Percentiles rank a stretch among this genome's conserved stretches.
Evolutionary conservation across 2,113 vertebrate genomes (phyloP).

Genomic region (Crotalus horridus): DNA sequence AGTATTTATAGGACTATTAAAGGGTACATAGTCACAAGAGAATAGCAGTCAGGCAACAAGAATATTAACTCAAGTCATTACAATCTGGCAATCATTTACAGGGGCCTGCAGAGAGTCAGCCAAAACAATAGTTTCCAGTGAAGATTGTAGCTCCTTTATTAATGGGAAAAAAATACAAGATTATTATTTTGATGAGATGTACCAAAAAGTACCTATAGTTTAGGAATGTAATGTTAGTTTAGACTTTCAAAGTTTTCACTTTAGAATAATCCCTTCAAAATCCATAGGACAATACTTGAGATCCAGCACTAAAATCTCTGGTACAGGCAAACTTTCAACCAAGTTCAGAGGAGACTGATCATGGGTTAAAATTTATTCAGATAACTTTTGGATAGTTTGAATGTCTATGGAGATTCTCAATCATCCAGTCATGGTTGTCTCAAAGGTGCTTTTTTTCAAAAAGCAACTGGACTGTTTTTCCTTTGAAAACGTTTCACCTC

Average conservation of each 20-base stretch:
- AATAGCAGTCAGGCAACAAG: constrained; percentile 23
- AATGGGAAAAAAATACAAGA: background rate
- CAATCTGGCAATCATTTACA: background rate
- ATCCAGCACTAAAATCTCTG: background rate
- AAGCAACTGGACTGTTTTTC: background rate
- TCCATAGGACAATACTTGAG: background rate
- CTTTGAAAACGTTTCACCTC: background rate
- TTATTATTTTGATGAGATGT: background rate
- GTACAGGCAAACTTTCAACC: background rate
- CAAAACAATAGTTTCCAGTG: background rate
- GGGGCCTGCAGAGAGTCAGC: constrained; percentile 24
- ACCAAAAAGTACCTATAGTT: background rate
- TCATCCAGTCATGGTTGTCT: background rate
- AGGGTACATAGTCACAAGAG: background rate
- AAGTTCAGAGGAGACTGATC: background rate
- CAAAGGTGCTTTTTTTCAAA: background rate
- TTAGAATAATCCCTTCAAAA: background rate
- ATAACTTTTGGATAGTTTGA: background rate
- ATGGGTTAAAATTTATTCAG: background rate
- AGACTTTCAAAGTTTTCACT: background rate
- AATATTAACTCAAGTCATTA: background rate
- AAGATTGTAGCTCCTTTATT: constrained; percentile 12
- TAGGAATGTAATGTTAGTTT: background rate
- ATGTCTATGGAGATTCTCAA: background rate
- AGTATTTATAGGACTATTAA: constrained; percentile 16